A percentile compares a stretch with the other conserved stretches of the same genome.
Conservation (phyloP, 2,797 vertebrate genomes). For the Sebastes flavidus region DNA sequence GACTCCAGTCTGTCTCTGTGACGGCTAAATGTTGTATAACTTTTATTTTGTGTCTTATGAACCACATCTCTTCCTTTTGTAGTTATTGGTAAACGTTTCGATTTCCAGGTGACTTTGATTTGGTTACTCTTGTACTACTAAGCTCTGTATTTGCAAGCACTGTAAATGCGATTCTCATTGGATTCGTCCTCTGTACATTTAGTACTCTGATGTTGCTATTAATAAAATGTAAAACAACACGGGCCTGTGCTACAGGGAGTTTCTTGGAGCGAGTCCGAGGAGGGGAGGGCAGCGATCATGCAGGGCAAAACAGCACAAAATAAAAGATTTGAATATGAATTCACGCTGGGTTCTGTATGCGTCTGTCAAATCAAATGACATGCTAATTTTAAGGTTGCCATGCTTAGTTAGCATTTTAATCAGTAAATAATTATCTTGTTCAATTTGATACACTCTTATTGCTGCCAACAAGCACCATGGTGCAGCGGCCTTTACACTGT, state of each 20-base stretch:
- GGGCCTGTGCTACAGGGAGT: slow-evolving; percentile 53
- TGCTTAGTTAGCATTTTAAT: slow-evolving; percentile 30
- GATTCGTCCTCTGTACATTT: slow-evolving; percentile 91
- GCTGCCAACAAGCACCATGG: background rate
- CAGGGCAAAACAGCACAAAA: slow-evolving; percentile 59
- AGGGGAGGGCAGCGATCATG: slow-evolving; percentile 21
- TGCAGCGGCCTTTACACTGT: background rate
- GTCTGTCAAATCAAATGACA: slow-evolving; percentile 38
- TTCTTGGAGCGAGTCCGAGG: slow-evolving; percentile 63
- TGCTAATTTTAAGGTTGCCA: background rate
- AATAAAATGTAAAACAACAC: slow-evolving; percentile 88
- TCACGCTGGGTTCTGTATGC: background rate
- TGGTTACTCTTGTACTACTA: slow-evolving; percentile 91
- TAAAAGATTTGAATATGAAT: slow-evolving; percentile 60
- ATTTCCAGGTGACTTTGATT: slow-evolving; percentile 87
- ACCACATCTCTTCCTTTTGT: slow-evolving; percentile 84
- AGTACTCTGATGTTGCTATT: slow-evolving; percentile 95
- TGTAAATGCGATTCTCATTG: slow-evolving; percentile 92
- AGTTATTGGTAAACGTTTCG: slow-evolving; percentile 83
- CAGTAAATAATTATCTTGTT: slow-evolving; percentile 19
- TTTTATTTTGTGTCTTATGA: slow-evolving; percentile 83
- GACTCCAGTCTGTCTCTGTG: slow-evolving; percentile 79
- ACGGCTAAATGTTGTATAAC: slow-evolving; percentile 81
- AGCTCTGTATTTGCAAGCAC: slow-evolving; percentile 91
- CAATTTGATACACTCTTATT: slow-evolving; percentile 15